Evolutionary conservation across 2,888 invertebrate genomes (phyloP).

Genomic region (Buathra laborator): DNA sequence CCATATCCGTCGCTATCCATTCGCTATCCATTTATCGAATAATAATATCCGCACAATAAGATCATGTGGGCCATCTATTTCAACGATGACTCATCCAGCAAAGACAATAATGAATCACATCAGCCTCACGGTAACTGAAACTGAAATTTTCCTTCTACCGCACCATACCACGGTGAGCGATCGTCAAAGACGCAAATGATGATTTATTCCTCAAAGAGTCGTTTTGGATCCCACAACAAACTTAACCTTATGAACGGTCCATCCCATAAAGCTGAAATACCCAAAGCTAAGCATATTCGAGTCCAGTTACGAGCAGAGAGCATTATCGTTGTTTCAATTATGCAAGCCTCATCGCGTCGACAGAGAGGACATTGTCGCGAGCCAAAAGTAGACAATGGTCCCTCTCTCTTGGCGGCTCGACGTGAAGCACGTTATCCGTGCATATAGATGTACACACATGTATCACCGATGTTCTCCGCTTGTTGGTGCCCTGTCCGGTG

Average conservation of each 20-base stretch:
- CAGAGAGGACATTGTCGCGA: conserved; percentile 46
- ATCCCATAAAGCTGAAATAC: not conserved
- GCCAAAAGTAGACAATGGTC: conserved; percentile 54
- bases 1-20: too few relatives aligned
- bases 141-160: not conserved
- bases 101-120: not conserved
- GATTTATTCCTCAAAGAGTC: conserved; percentile 38
- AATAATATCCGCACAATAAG: not conserved
- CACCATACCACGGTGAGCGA: not conserved
- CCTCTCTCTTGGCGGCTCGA: not conserved
- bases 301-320: conserved; percentile 14
- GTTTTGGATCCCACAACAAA: conserved; percentile 38
- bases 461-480: not conserved
- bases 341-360: conserved; percentile 50
- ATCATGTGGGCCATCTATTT: not conserved
- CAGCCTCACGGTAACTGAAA: not conserved
- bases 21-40: too few relatives aligned
- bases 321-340: conserved; percentile 61
- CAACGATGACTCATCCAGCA: not conserved
- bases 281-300: conserved; percentile 18
- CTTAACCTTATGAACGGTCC: not conserved
- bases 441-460: not conserved
- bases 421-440: conserved; percentile 9
- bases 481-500: not conserved
- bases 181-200: not conserved